phyloP scores from a whole-genome alignment of 2,113 vertebrate species.

The Crotalus horridus region DNA sequence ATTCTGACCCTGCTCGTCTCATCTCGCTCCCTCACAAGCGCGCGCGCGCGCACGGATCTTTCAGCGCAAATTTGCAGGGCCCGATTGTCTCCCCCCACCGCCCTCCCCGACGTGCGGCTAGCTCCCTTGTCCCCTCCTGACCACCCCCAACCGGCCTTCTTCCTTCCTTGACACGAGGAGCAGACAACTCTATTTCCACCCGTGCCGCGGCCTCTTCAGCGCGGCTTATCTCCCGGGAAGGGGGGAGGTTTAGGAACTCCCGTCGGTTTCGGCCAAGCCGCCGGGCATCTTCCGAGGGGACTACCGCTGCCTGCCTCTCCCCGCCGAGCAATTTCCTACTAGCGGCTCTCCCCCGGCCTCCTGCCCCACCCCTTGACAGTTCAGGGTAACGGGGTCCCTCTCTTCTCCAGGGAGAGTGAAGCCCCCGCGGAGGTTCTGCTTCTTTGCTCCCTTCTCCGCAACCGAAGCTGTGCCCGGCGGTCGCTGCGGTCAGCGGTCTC shows the following conservation, averaged over 20 bases:
- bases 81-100: background rate
- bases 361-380: background rate
- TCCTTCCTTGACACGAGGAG: background rate
- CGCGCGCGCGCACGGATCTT: accelerated
- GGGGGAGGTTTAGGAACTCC: background rate
- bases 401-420: background rate
- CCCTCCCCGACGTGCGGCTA: background rate
- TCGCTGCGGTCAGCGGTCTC: background rate
- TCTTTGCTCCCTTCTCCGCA: background rate
- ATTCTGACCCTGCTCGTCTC: background rate
- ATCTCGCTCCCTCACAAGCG: background rate
- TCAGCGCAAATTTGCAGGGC: too few relatives aligned
- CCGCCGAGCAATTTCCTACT: background rate
- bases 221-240: background rate
- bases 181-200: conserved; percentile 14
- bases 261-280: background rate
- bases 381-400: background rate
- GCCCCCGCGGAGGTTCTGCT: background rate
- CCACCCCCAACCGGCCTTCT: background rate
- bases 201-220: background rate
- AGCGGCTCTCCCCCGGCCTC: background rate
- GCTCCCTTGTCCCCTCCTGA: background rate
- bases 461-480: background rate
- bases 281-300: background rate
- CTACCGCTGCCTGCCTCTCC: background rate